Evolutionary conservation across 1,140 invertebrate species (phyloP), one percentile per base, ranked within the genome.

Genomic region (Ips nitidus): DNA sequence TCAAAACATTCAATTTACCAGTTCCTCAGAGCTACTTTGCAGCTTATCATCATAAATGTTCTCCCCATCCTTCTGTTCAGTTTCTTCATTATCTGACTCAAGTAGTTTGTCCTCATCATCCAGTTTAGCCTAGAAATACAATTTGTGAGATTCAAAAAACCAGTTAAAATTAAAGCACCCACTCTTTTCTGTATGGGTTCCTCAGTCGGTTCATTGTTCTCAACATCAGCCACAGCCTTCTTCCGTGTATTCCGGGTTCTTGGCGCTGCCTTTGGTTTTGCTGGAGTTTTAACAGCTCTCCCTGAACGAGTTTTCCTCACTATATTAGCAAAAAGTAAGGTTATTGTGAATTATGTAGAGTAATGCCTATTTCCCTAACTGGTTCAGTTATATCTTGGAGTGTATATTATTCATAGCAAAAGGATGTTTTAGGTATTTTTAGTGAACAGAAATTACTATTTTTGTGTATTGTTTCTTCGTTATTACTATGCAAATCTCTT

Each of bases 101-200:
- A 70, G 61, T 7, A 64, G 22, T 37, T 63, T 57, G n/a, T 70
- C 69, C 45, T 70, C 69, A 42, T 22, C 22, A 22, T 64, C 40
- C 37, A 58, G 40, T 66, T 66, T 66, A 37, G 52, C 63, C 63
- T 66, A 56, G 2, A 50, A 50, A 50, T 50, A 50, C 45, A 50
- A 6, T 22, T 50, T 50, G 45, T 50, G 3, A 2, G 22, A 50
- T 50, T 22, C 45, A 50, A 50, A 50, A 1, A 50, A 50, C 3
- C 45, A 50, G 22, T 2, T 22, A 50, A 50, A 50, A 50, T 3
- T 5, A 61, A 43, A 79, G 75, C 7, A 79, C 52, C 4, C 77
- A 75, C 8, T 76, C 72, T 69, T 80, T 80, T 64, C 79, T 79
- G 0, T 72, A 62, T 5, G 75, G 76, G 72, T 75, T 79, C 40